Conservation (phyloP, 2,113 vertebrate genomes). For the Calonectris borealis region DNA sequence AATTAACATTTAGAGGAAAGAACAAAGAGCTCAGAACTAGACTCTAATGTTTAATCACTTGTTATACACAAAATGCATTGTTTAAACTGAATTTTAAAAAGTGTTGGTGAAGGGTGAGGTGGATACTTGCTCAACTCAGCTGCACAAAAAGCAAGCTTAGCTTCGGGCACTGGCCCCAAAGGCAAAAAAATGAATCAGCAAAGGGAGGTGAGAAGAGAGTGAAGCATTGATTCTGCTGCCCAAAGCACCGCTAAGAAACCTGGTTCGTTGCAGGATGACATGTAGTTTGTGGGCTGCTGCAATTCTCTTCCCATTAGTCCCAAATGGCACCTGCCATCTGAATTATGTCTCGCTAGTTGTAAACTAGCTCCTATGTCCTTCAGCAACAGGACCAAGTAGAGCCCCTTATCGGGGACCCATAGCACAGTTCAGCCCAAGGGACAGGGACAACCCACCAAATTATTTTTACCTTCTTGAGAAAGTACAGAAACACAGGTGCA, state of each 20-base stretch:
- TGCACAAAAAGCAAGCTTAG: not conserved
- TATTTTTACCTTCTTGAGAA: not conserved
- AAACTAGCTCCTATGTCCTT: not conserved
- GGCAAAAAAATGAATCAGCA: not conserved
- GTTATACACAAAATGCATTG: not conserved
- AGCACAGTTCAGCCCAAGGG: not conserved
- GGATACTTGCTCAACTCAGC: not conserved
- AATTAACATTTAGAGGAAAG: constrained; percentile 9
- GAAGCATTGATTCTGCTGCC: not conserved
- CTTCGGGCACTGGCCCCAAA: rapidly evolving
- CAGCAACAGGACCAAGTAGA: not conserved
- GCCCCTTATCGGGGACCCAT: not conserved
- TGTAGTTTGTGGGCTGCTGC: no score
- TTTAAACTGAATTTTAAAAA: not conserved
- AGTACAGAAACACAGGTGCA: rapidly evolving
- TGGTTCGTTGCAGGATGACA: not conserved
- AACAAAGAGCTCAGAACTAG: not conserved
- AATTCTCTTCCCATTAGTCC: not conserved
- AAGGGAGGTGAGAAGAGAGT: not conserved
- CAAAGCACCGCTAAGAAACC: rapidly evolving
- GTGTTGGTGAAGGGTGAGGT: not conserved
- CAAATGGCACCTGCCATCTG: rapidly evolving
- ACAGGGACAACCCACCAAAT: not conserved
- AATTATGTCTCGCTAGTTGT: not conserved
- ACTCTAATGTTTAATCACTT: not conserved